Evolutionary conservation across 1,140 invertebrate genomes (phyloP), one percentile per base, ranked within the genome.

Genomic region (Heterodera schachtii): DNA sequence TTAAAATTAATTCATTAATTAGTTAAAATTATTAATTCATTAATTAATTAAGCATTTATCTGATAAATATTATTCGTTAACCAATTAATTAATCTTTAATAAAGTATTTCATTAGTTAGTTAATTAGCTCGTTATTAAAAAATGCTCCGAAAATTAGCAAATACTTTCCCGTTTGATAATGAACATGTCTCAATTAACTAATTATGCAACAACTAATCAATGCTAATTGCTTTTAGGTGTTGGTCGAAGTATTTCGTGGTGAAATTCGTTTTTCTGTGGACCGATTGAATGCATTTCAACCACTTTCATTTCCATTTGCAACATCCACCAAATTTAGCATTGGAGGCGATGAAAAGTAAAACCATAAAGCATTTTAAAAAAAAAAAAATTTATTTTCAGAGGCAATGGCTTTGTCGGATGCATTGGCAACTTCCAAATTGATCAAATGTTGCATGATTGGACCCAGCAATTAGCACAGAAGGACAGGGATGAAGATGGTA

Each of bases 181-280:
- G n/a, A n/a, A n/a, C n/a, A n/a, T n/a, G n/a, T n/a, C n/a, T n/a
- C n/a, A n/a, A n/a, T n/a, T n/a, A n/a, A n/a, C n/a, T n/a, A n/a
- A n/a, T n/a, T 6, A 49, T 49, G 9, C 47, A 9, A 49, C 9
- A 49, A 49, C 9, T 49, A 49, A 49, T 49, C 9, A 49, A 49
- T 6, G 4, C 9, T 49, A 49, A 49, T 3, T 46, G n/a, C n/a
- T n/a, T 43, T 82, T 82, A 82, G 19, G 74, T 86, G 13, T 5
- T 85, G 41, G 71, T 86, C 70, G 85, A 86, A 76, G 70, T 86
- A 7, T 70, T 80, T 31, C 52, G 73, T 41, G 86, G 82, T 21
- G 85, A 86, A 76, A 71, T 86, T n/a, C 86, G 85, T 4, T 80
- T 86, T 49, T 83, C 86, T 52, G 74, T 86, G 4, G 85, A 86